Evolutionary conservation across 1,140 invertebrate species (phyloP).

Genomic region (Dendroctonus valens): DNA sequence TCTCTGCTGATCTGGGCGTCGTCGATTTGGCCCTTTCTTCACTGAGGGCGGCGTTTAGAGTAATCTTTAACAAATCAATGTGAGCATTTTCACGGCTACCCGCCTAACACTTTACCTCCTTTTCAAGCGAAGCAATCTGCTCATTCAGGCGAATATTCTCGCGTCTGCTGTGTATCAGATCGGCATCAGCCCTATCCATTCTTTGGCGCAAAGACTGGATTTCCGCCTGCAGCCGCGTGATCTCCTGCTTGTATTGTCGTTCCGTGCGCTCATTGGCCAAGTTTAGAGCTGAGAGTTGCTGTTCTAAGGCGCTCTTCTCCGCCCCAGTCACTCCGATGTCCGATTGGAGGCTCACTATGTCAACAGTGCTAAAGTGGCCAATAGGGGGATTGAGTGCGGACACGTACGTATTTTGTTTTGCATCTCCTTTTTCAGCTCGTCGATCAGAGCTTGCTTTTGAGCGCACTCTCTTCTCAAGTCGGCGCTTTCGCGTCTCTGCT

Average conservation of each 20-base stretch:
- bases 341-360: conserved; percentile 66
- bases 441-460: conserved; percentile 69
- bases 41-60: conserved; percentile 49
- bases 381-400: background rate
- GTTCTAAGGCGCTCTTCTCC: conserved; percentile 73
- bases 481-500: conserved; percentile 69
- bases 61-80: conserved; percentile 47
- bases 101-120: conserved; percentile 60
- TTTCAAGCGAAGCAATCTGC: conserved; percentile 72
- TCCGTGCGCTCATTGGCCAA: conserved; percentile 65
- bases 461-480: conserved; percentile 71
- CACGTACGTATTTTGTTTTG: conserved; percentile 68
- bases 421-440: conserved; percentile 75
- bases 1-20: conserved; percentile 36
- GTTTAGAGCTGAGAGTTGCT: conserved; percentile 66
- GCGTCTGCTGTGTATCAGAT: conserved; percentile 70
- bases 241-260: conserved; percentile 70
- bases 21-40: conserved; percentile 43
- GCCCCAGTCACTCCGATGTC: conserved; percentile 69
- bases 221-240: conserved; percentile 70
- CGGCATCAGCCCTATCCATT: conserved; percentile 73
- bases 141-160: conserved; percentile 74
- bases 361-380: background rate
- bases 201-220: conserved; percentile 74
- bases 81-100: background rate